Percentiles rank a stretch among this genome's conserved stretches.
These are phyloP conservation scores for Metaphire vulgaris DNA, from an alignment of 1,140 invertebrate genomes.

Conservation along the genomic window DNA sequence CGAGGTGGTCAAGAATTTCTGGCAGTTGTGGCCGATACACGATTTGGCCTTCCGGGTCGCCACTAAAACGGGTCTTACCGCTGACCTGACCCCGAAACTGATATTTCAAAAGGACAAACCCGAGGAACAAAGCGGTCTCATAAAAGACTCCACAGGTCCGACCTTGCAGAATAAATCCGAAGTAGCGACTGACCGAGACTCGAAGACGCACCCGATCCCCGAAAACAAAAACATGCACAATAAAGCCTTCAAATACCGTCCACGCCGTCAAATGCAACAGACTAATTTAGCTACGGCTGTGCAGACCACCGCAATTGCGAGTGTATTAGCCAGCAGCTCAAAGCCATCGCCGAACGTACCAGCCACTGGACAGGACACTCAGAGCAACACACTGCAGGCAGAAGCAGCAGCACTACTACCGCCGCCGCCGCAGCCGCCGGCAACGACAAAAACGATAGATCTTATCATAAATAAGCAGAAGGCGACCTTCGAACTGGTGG, in stretches of 20 bases:
- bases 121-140: no score
- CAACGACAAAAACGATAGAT: not conserved
- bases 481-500: not conserved
- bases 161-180: not conserved
- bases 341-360: not conserved
- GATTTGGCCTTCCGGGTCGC: constrained; percentile 25
- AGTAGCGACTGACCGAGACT: not conserved
- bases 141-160: no score
- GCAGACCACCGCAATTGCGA: no score
- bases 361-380: not conserved
- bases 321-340: not conserved
- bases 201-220: not conserved
- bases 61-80: no score
- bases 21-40: constrained; percentile 46
- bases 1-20: constrained; percentile 46
- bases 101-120: not conserved
- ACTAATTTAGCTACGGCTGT: no score
- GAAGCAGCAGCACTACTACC: not conserved
- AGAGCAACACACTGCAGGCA: not conserved
- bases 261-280: no score
- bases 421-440: no score
- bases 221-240: not conserved
- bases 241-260: not conserved
- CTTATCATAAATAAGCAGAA: not conserved
- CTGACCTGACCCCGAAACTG: not conserved